phyloP scores from a whole-genome alignment of 2,888 invertebrate genomes.

The Tryphoninae sp. region DNA sequence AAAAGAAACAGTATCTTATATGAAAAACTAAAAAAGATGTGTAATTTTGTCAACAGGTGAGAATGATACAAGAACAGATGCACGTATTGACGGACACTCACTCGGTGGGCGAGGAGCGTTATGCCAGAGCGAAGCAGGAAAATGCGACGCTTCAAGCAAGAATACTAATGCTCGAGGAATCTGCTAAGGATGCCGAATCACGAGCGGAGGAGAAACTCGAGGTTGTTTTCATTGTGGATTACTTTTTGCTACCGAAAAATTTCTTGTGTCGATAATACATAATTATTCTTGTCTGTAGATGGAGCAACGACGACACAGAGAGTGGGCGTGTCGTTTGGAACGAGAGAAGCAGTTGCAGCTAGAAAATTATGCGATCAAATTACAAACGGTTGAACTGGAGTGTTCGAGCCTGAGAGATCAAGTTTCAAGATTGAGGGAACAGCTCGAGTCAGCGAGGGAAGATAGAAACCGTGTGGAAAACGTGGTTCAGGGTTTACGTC shows the following conservation, averaged over 20 bases:
- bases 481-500: conserved; percentile 83
- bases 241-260: background rate
- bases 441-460: conserved; percentile 85
- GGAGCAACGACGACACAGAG: conserved; percentile 93
- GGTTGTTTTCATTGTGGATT: conserved; percentile 72
- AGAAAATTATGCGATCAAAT: conserved; percentile 88
- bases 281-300: conserved; percentile 83
- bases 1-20: too few relatives aligned
- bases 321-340: conserved; percentile 91
- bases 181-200: conserved; percentile 80
- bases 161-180: conserved; percentile 95
- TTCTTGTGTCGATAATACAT: background rate
- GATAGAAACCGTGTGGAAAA: conserved; percentile 83
- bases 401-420: conserved; percentile 86
- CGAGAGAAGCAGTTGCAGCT: conserved; percentile 91
- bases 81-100: conserved; percentile 94
- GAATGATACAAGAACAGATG: conserved; percentile 96
- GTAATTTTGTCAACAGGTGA: conserved; percentile 85
- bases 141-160: conserved; percentile 95
- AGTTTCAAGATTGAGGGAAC: conserved; percentile 84
- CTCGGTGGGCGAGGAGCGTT: conserved; percentile 92
- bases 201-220: conserved; percentile 83
- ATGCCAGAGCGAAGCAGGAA: conserved; percentile 94
- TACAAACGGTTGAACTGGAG: conserved; percentile 87
- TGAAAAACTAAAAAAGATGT: too few relatives aligned